These are phyloP conservation scores for Aromia moschata DNA, from an alignment of 2,888 invertebrate species.

Conservation along the genomic window DNA sequence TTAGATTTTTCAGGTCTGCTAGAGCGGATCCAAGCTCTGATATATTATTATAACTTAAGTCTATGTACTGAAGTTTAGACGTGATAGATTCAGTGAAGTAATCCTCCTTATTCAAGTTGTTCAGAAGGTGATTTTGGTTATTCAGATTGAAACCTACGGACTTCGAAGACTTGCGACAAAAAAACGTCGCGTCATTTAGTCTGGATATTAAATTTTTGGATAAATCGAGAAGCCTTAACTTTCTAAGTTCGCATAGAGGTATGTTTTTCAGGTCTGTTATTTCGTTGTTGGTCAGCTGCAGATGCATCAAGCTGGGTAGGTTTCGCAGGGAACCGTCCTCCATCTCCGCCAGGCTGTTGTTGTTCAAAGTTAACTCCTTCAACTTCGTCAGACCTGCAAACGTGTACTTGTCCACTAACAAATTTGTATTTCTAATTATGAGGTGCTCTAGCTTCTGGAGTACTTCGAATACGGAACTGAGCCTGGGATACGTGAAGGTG, in stretches of 20 bases:
- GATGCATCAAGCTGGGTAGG: constrained; percentile 36
- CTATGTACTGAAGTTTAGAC: constrained; percentile 41
- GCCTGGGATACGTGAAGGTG: constrained; percentile 39
- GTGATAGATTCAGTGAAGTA: constrained; percentile 24
- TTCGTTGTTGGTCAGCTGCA: constrained; percentile 46
- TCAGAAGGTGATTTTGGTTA: constrained; percentile 13
- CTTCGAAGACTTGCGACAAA: constrained; percentile 30
- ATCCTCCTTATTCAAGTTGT: constrained; percentile 21
- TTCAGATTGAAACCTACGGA: constrained; percentile 35
- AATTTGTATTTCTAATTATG: constrained; percentile 42
- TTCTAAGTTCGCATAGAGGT: constrained; percentile 47
- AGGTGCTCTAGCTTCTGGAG: constrained; percentile 44
- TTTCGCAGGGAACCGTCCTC: constrained; percentile 38
- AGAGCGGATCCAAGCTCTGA: constrained; percentile 36
- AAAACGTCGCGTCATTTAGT: constrained; percentile 33
- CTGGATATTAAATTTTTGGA: constrained; percentile 38
- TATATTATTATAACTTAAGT: constrained; percentile 51
- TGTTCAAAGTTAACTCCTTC: constrained; percentile 44
- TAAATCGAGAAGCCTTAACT: constrained; percentile 42
- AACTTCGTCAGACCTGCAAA: constrained; percentile 43
- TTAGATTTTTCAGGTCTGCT: constrained; percentile 38
- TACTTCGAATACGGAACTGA: constrained; percentile 40
- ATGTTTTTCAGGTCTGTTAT: constrained; percentile 42
- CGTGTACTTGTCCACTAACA: constrained; percentile 37
- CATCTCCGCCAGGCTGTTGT: constrained; percentile 45